Conservation (phyloP, 2,113 vertebrate genomes). For the Cettia cetti region DNA sequence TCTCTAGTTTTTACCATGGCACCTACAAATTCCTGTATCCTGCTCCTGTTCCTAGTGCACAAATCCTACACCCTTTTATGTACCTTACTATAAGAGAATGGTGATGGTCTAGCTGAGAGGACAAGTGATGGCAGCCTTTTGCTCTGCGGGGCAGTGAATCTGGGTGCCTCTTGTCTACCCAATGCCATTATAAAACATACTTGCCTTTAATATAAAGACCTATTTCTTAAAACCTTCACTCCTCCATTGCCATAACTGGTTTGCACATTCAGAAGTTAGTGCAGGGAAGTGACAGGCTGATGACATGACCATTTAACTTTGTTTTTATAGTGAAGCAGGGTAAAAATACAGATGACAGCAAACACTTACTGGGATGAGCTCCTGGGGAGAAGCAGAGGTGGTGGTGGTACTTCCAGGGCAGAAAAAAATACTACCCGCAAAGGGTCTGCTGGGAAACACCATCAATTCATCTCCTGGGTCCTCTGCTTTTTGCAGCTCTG, state of each 20-base stretch:
- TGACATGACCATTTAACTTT: neutral
- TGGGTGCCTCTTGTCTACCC: neutral
- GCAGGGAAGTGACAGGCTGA: neutral
- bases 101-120: neutral
- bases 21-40: neutral
- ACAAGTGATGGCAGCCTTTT: neutral
- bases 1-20: neutral
- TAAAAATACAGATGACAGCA: neutral
- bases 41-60: neutral
- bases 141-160: neutral
- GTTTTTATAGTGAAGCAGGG: neutral
- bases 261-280: neutral
- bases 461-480: neutral
- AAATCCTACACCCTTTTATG: neutral
- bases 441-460: neutral
- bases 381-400: neutral
- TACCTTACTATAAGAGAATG: neutral
- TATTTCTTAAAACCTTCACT: neutral
- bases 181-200: rapidly evolving
- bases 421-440: neutral
- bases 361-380: neutral
- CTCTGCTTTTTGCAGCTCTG: neutral
- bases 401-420: neutral
- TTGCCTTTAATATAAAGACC: neutral
- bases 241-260: neutral